Conservation (phyloP, 2,113 vertebrate genomes). For the Prunella himalayana region DNA sequence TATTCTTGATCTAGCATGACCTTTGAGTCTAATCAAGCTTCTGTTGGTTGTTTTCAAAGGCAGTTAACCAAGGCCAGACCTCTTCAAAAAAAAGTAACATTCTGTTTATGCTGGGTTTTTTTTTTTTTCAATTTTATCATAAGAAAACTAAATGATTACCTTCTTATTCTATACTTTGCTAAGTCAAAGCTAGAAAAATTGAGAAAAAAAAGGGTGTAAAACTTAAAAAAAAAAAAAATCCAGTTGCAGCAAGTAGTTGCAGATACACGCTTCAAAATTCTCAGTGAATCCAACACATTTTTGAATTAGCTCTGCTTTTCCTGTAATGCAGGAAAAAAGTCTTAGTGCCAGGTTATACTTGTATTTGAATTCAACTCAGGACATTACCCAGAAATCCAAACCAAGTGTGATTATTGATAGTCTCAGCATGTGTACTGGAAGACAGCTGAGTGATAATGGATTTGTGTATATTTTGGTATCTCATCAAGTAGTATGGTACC, state of each 20-base stretch:
- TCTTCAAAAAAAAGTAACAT: background rate
- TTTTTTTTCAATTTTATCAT: background rate
- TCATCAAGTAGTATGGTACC: background rate
- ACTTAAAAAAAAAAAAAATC: background rate
- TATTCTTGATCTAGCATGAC: background rate
- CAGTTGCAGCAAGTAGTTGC: background rate
- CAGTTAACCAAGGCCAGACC: background rate
- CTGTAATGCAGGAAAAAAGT: background rate
- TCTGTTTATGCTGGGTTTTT: accelerated
- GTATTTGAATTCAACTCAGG: background rate
- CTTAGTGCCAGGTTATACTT: background rate
- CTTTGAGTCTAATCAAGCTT: background rate
- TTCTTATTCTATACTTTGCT: background rate
- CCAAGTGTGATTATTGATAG: constrained; percentile 3
- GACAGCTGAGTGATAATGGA: background rate
- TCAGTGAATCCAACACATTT: background rate
- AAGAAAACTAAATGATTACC: background rate
- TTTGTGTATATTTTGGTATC: background rate
- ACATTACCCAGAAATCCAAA: background rate
- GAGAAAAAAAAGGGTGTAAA: background rate
- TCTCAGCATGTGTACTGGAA: background rate
- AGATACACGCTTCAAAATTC: background rate
- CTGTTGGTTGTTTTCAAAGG: background rate
- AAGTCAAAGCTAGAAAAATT: background rate
- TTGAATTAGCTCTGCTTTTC: background rate